These are phyloP conservation scores for Solenopsis fugax DNA, from an alignment of 1,140 invertebrate genomes.

Conservation along the genomic window DNA sequence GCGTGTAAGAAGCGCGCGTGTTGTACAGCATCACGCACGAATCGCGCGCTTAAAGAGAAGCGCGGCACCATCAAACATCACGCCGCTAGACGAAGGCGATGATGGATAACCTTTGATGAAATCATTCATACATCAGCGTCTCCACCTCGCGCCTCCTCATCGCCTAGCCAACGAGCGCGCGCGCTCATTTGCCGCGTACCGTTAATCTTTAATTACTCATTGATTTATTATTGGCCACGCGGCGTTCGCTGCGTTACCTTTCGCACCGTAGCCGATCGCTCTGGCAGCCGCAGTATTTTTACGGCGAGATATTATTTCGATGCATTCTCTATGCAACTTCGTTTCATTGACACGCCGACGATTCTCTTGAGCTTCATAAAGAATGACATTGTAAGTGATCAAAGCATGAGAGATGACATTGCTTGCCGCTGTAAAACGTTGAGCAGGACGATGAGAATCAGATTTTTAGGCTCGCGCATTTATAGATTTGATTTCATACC, in stretches of 20 bases:
- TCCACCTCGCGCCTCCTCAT: background rate
- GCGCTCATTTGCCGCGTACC: conserved; percentile 74
- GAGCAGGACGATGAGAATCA: background rate
- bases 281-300: conserved; percentile 33
- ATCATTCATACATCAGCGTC: conserved; percentile 83
- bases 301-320: background rate
- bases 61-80: conserved; percentile 82
- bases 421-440: background rate
- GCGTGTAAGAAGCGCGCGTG: conserved; percentile 45
- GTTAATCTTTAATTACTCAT: conserved; percentile 84
- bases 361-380: conserved; percentile 1
- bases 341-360: conserved; percentile 26
- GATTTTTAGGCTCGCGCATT: conserved; percentile 18
- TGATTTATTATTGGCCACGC: conserved; percentile 80
- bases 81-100: conserved; percentile 79
- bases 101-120: conserved; percentile 83
- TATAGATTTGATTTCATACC: background rate
- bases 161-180: conserved; percentile 9
- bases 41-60: conserved; percentile 52
- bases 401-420: conserved; percentile 1
- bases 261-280: conserved; percentile 57
- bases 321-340: conserved; percentile 19
- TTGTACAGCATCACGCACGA: conserved; percentile 30
- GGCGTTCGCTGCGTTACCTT: conserved; percentile 65
- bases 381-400: conserved; percentile 25